Evolutionary conservation across 1,140 invertebrate species (phyloP).

Genomic region (Venturia canescens): DNA sequence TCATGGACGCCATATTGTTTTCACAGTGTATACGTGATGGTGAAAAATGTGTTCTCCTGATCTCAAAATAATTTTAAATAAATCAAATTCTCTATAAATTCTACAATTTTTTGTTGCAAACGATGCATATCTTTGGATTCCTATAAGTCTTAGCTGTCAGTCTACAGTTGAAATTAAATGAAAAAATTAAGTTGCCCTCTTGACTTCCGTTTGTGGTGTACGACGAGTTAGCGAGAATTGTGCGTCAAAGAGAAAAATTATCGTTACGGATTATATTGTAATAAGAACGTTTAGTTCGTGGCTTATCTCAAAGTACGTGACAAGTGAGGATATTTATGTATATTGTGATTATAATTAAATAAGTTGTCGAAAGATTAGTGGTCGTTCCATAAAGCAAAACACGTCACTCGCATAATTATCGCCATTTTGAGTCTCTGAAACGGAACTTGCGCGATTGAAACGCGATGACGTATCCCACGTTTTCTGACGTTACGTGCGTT

Average conservation of each 20-base stretch:
- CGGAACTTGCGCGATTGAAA: slow-evolving; percentile 54
- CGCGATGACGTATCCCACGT: slow-evolving; percentile 49
- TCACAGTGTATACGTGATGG: neutral
- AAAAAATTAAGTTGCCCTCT: slow-evolving; percentile 44
- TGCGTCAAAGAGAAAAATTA: slow-evolving; percentile 37
- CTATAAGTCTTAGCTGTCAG: slow-evolving; percentile 3
- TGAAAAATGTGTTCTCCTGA: slow-evolving; percentile 11
- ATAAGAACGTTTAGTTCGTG: slow-evolving; percentile 15
- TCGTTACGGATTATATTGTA: slow-evolving; percentile 15
- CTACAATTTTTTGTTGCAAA: neutral
- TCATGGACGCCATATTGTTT: slow-evolving; percentile 39
- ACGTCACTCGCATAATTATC: slow-evolving; percentile 41
- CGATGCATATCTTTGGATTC: slow-evolving; percentile 24
- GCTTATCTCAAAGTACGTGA: neutral
- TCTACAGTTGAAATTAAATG: neutral
- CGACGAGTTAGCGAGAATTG: slow-evolving; percentile 39
- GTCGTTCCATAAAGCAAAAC: slow-evolving; percentile 32
- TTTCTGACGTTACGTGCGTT: slow-evolving; percentile 39
- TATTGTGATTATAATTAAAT: neutral
- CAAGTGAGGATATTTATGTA: slow-evolving; percentile 4
- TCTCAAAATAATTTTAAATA: neutral
- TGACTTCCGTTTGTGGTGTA: slow-evolving; percentile 41
- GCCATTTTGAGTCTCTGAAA: slow-evolving; percentile 61
- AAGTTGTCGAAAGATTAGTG: slow-evolving; percentile 9
- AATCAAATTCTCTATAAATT: neutral